Conservation (phyloP, 2,888 invertebrate species). For the Orchesellides sinensis region DNA sequence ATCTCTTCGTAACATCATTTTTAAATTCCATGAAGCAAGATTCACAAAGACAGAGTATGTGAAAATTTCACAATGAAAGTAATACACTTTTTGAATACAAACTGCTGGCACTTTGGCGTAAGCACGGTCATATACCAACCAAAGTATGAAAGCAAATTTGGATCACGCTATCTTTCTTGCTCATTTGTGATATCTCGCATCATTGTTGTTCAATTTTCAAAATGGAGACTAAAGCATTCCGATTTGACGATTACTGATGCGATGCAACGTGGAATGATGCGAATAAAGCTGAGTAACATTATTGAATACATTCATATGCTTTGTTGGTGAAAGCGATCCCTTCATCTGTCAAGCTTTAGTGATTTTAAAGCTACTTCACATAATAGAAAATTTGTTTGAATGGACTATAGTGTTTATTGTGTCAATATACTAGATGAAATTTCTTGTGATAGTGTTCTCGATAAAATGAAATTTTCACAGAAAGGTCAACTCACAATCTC, state of each 20-base stretch:
- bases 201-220: constrained; percentile 41
- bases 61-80: too few relatives aligned
- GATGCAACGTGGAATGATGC: constrained; percentile 1
- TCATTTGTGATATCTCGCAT: not conserved
- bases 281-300: not conserved
- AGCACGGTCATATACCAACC: not conserved
- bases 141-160: not conserved
- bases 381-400: constrained; percentile 8
- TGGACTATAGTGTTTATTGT: not conserved
- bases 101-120: not conserved
- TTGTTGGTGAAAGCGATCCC: constrained; percentile 5
- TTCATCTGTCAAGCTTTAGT: constrained; percentile 16
- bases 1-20: not conserved
- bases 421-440: not conserved
- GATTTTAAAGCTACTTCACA: constrained; percentile 8
- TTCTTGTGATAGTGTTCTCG: not conserved
- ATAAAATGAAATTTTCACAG: constrained; percentile 2
- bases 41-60: too few relatives aligned
- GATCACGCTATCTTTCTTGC: not conserved
- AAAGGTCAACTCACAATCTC: constrained; percentile 28
- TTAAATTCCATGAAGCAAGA: not conserved
- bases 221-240: constrained; percentile 18
- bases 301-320: not conserved
- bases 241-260: not conserved
- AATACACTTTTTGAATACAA: too few relatives aligned